Evolutionary conservation across 2,113 vertebrate genomes (phyloP).

Genomic region (Nycticorax nycticorax): DNA sequence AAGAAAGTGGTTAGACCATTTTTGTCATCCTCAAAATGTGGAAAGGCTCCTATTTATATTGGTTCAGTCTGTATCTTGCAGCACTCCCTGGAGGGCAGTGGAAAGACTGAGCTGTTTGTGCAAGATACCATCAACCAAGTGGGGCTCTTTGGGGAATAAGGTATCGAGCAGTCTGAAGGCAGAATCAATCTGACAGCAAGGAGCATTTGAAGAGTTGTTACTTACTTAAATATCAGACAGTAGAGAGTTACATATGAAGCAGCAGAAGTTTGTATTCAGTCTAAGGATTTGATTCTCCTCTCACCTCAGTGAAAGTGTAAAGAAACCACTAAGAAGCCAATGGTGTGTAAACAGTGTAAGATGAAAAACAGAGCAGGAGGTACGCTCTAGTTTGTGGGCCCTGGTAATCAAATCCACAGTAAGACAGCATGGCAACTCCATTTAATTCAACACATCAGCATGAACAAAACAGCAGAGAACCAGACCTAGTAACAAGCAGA

Average conservation of each 20-base stretch:
- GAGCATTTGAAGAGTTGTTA: neutral
- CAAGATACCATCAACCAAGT: neutral
- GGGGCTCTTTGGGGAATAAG: neutral
- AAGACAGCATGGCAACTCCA: neutral
- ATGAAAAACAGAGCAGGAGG: neutral
- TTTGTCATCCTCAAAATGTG: neutral
- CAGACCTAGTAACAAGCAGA: neutral
- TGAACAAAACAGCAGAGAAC: neutral
- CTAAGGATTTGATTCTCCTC: slow-evolving; percentile 17
- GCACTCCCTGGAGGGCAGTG: neutral
- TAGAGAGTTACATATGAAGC: neutral
- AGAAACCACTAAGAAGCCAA: neutral
- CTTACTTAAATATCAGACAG: neutral
- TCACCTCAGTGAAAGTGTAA: neutral
- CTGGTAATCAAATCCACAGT: neutral
- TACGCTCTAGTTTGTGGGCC: neutral
- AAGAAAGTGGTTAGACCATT: neutral
- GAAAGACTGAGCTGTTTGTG: neutral
- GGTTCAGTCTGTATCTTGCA: neutral
- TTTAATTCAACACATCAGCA: neutral
- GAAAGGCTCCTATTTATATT: neutral
- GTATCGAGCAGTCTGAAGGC: neutral
- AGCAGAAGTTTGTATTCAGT: neutral
- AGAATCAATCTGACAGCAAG: neutral
- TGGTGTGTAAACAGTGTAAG: neutral